Evolutionary conservation across 2,113 vertebrate species (phyloP), one percentile per base, ranked within the genome.

Genomic region (Pelvicachromis taeniatus): DNA sequence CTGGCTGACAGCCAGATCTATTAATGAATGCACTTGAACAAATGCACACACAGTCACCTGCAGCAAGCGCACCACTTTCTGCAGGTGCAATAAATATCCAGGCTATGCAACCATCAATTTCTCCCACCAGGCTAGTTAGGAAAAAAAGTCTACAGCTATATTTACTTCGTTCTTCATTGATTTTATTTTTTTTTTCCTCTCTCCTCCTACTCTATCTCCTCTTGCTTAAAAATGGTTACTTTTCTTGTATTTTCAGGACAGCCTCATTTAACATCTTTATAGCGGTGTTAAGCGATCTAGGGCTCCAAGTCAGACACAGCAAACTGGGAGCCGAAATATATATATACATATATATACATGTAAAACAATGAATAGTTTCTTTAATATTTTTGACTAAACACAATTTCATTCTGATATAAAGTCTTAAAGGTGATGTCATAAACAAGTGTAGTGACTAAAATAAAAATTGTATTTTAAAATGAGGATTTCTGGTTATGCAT

Each of bases 1-100:
- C 90, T 90, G 90, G 91, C 87, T 61, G 59, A 4, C 50, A 77
- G 56, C 35, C 61, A 8, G 26, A 81, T 89, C 21, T 42, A 65
- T 73, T 50, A 59, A 75, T 29, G 31, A 85, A 63, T 59, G 26
- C 53, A 50, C 54, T 75, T 50, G 13, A 9, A 42, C n/a, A 54
- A 48, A 61, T 19, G 35, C 21, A 10, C 78, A 54, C 16, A 19
- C 31, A 9, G 4, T 19, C 45, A 83, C 33, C 56, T 13, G 38
- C 56, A 77, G 19, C 14, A 21, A 77, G 40, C 50, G 53, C 29
- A 14, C 73, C 83, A 68, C 68, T 61, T 50, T 73, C 19, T 33
- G 40, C 70, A 50, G 38, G 26, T 87, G 29, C 29, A 56, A 85
- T 80, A 86, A 81, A 83, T 83, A 50, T 63, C 80, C 59, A 70